Evolutionary conservation across 2,797 vertebrate genomes (phyloP).

Genomic region (Pygocentrus nattereri): DNA sequence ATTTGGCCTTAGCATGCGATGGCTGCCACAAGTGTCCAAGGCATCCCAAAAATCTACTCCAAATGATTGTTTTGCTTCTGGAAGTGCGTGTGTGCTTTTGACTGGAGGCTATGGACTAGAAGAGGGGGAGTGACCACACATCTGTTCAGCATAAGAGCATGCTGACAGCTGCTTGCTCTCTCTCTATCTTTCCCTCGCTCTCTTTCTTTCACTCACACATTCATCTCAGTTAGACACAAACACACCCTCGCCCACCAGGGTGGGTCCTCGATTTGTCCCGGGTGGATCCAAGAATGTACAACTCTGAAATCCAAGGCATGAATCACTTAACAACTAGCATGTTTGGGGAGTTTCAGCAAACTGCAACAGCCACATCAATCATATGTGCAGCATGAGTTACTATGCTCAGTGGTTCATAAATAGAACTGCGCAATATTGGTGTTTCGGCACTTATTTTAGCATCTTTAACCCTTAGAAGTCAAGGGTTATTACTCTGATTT

Average conservation of each 20-base stretch:
- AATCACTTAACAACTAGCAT: conserved; percentile 3
- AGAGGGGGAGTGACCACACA: conserved; percentile 76
- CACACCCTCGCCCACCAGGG: conserved; percentile 24
- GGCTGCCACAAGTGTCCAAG: conserved; percentile 71
- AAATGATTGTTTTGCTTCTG: conserved; percentile 80
- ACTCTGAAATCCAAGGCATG: conserved; percentile 21
- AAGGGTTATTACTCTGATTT: no score
- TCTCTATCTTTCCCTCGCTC: conserved; percentile 48
- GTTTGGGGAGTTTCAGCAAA: not conserved
- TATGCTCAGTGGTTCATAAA: not conserved
- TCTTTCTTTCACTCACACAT: conserved; percentile 39
- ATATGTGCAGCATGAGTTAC: not conserved
- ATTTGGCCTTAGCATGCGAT: conserved; percentile 63
- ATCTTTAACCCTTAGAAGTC: not conserved
- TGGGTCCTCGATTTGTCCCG: conserved; percentile 5
- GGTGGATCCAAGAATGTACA: conserved; percentile 33
- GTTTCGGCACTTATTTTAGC: not conserved
- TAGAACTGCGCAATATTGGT: not conserved
- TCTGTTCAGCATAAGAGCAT: conserved; percentile 85
- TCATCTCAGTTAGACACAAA: conserved; percentile 34
- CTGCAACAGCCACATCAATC: not conserved
- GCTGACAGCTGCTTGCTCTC: conserved; percentile 78
- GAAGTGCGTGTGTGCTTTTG: conserved; percentile 60
- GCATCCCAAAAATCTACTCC: conserved; percentile 79
- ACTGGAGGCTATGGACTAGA: conserved; percentile 71